Evolutionary conservation across 2,888 invertebrate species (phyloP).

Genomic region (Caenorhabditis parvicauda): DNA sequence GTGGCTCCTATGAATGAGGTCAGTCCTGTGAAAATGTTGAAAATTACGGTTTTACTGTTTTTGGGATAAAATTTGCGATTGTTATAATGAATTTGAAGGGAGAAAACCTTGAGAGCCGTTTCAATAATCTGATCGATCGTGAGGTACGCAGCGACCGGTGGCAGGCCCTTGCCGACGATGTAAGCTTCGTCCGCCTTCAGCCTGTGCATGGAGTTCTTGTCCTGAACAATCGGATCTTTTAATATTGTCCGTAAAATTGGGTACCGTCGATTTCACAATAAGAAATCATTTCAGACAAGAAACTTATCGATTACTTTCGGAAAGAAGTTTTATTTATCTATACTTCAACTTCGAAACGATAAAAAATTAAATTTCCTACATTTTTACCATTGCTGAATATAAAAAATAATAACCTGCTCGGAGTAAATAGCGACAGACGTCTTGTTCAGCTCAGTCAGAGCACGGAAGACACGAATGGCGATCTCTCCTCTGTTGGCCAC

Average conservation of each 20-base stretch:
- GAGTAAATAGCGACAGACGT: conserved; percentile 93
- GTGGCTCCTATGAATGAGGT: no score
- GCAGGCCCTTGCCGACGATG: conserved; percentile 86
- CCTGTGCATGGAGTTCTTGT: conserved; percentile 59
- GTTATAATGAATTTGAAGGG: not conserved
- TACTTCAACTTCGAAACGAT: no score
- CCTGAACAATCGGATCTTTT: no score
- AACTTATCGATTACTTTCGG: no score
- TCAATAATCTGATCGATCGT: conserved; percentile 94
- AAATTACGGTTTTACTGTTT: no score
- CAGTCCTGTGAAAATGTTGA: no score
- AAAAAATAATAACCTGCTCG: conserved; percentile 68
- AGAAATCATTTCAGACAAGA: no score
- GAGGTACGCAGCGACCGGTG: conserved; percentile 95
- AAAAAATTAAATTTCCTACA: not conserved
- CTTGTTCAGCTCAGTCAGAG: conserved; percentile 93
- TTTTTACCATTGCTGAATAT: no score
- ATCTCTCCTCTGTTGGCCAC: conserved; percentile 97
- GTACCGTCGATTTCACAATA: no score
- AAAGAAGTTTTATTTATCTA: no score
- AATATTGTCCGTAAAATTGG: no score
- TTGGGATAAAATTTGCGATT: not conserved
- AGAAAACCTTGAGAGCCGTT: conserved; percentile 73
- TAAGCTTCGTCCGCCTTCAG: conserved; percentile 88
- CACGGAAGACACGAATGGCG: conserved; percentile 94